A percentile compares a stretch with the other conserved stretches of the same genome.
Conservation (phyloP, 2,797 vertebrate species). For the Typhlichthys eigenmanni region DNA sequence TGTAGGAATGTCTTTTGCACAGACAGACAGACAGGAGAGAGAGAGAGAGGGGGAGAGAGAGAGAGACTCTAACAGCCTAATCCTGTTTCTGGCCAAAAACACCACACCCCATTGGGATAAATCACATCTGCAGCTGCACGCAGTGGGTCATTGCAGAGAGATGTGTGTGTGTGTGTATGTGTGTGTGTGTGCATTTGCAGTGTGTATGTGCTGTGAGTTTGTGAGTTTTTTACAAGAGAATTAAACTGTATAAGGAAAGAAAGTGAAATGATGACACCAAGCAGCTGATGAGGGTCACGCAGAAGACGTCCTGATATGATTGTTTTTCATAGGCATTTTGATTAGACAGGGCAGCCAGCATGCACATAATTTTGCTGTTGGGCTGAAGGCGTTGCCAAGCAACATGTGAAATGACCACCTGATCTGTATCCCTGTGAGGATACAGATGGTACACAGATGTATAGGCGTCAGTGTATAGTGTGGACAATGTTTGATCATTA, state of each 20-base stretch:
- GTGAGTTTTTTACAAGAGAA: background rate
- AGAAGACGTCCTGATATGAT: constrained; percentile 47
- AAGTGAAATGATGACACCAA: constrained; percentile 53
- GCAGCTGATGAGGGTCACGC: constrained; percentile 68
- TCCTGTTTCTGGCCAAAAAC: constrained; percentile 69
- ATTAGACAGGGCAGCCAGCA: constrained; percentile 40
- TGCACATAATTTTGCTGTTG: too few species aligned
- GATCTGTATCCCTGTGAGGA: too few species aligned
- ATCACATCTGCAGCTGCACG: constrained; percentile 77
- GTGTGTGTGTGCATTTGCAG: constrained; percentile 6
- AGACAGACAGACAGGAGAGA: constrained; percentile 27
- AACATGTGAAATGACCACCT: too few species aligned
- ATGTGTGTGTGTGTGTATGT: constrained; percentile 8
- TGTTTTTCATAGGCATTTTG: constrained; percentile 54
- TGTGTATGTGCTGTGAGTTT: background rate
- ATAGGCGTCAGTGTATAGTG: too few species aligned
- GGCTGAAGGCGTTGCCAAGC: too few species aligned
- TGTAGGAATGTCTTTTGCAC: constrained; percentile 58
- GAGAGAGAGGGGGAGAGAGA: constrained; percentile 18
- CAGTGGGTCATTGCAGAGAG: constrained; percentile 74
- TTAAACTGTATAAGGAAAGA: background rate
- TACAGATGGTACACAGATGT: too few species aligned
- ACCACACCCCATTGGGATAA: constrained; percentile 77
- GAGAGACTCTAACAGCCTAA: constrained; percentile 50
- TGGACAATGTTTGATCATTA: too few species aligned